Conservation (phyloP, 2,113 vertebrate species). For the Corythaeola cristata region DNA sequence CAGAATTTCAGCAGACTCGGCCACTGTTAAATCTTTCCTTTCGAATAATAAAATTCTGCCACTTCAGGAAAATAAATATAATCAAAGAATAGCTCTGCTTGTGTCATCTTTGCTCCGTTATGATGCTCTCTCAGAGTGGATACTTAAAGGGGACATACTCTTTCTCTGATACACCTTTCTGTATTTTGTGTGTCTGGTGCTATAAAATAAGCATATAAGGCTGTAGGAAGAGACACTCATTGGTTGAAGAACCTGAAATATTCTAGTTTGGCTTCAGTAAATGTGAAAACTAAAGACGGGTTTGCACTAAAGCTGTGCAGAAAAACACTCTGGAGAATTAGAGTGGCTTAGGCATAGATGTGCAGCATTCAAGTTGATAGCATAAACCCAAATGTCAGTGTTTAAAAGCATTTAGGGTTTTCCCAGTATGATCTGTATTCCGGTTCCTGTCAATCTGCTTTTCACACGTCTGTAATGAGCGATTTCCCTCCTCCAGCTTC, state of each 20-base stretch:
- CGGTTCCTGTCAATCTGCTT: conserved; percentile 10
- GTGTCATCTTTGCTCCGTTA: neutral
- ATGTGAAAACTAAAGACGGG: conserved; percentile 1
- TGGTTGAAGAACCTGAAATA: neutral
- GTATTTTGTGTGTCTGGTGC: neutral
- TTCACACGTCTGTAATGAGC: conserved; percentile 18
- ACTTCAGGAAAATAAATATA: neutral
- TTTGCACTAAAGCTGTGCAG: neutral
- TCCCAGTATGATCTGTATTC: neutral
- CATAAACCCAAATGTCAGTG: neutral
- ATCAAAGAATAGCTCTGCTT: neutral
- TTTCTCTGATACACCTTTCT: neutral
- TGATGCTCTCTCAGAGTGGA: neutral
- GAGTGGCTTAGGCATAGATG: neutral
- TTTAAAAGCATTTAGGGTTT: conserved; percentile 28
- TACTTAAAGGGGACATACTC: neutral
- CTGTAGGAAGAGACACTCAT: neutral
- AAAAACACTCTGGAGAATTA: neutral
- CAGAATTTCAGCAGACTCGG: neutral
- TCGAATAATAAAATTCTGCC: neutral
- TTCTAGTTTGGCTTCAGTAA: neutral
- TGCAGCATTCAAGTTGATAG: neutral
- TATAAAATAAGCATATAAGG: neutral
- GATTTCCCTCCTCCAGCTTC: conserved; percentile 9
- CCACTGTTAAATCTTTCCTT: neutral